Evolutionary conservation across 2,888 invertebrate genomes (phyloP).

Genomic region (Scaptomyza caliginosa): DNA sequence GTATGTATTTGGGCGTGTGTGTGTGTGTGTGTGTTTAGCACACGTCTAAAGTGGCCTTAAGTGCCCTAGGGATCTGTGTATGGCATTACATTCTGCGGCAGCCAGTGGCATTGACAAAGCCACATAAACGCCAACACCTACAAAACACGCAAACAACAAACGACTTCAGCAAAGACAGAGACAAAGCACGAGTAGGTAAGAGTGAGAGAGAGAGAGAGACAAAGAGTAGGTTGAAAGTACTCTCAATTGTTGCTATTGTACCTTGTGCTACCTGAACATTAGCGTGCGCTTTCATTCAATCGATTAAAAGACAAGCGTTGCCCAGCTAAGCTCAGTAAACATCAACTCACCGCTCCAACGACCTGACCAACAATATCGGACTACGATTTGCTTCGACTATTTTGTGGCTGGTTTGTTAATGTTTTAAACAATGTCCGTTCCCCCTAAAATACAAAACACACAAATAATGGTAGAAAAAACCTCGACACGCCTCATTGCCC

Average conservation of each 20-base stretch:
- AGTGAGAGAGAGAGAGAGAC: background rate
- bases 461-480: background rate
- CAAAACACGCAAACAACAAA: constrained; percentile 75
- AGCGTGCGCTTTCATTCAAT: constrained; percentile 65
- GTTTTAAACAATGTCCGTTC: constrained; percentile 35
- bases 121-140: constrained; percentile 78
- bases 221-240: background rate
- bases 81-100: constrained; percentile 57
- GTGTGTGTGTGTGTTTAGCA: constrained; percentile 42
- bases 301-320: constrained; percentile 62
- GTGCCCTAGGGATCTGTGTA: constrained; percentile 65
- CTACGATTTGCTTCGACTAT: constrained; percentile 8
- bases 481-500: background rate
- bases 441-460: background rate
- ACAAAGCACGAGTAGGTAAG: background rate
- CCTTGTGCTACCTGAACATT: constrained; percentile 50
- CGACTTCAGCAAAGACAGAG: background rate
- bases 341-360: background rate
- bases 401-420: constrained; percentile 44
- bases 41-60: constrained; percentile 78
- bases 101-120: constrained; percentile 66
- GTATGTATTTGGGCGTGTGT: constrained; percentile 14
- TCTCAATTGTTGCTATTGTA: constrained; percentile 8
- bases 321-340: constrained; percentile 21
- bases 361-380: background rate